phyloP scores from a whole-genome alignment of 2,888 invertebrate genomes.

The Pantelozetes paolii region DNA sequence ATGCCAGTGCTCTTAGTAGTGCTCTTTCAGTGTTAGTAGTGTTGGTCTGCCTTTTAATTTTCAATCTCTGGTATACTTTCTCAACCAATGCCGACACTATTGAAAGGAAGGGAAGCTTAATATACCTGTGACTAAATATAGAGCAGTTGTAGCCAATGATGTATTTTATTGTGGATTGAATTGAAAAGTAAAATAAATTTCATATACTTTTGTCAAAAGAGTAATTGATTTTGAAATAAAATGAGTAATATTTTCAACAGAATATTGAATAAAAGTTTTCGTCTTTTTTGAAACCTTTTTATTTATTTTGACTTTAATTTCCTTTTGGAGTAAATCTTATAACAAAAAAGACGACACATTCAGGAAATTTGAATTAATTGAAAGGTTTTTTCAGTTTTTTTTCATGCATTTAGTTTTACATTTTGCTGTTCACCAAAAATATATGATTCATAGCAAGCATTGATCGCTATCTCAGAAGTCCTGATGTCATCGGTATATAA shows the following conservation, averaged over 20 bases:
- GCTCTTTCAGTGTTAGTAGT: background rate
- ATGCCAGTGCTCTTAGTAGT: background rate
- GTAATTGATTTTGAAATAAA: background rate
- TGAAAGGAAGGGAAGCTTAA: background rate
- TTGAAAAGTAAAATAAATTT: background rate
- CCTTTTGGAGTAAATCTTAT: background rate
- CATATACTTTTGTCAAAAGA: too few relatives aligned
- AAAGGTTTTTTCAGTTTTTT: background rate
- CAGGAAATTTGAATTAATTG: background rate
- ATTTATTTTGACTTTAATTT: background rate
- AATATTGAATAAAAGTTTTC: too few relatives aligned
- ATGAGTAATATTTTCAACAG: too few relatives aligned
- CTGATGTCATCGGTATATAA: background rate
- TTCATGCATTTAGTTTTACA: background rate
- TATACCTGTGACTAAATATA: background rate
- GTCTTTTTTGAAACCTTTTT: too few relatives aligned
- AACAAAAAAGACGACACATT: background rate
- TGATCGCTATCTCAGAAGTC: too few relatives aligned
- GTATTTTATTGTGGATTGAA: too few relatives aligned
- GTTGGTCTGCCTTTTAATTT: conserved; percentile 1
- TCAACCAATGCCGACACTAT: background rate
- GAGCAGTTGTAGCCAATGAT: too few relatives aligned
- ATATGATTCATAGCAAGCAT: background rate
- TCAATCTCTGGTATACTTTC: background rate
- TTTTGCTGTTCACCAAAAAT: too few relatives aligned